Conservation (phyloP, 2,797 vertebrate genomes). For the Acanthiza pusilla region DNA sequence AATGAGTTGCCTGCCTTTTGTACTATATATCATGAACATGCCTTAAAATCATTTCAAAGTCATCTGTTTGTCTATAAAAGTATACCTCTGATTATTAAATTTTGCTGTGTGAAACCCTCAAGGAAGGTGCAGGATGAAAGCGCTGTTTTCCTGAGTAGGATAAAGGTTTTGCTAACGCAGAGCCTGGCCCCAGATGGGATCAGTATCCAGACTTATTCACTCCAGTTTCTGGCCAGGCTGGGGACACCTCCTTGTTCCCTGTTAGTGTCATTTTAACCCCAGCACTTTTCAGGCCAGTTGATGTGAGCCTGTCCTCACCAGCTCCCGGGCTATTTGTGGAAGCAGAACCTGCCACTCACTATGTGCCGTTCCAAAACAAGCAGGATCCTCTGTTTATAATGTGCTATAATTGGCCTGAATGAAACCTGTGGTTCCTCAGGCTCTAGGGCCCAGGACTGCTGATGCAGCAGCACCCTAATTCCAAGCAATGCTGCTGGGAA, state of each 20-base stretch:
- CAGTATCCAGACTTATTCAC: fast-evolving
- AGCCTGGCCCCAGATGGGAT: neutral
- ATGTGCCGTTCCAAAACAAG: neutral
- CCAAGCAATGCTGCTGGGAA: neutral
- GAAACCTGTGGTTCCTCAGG: neutral
- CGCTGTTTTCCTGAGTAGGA: neutral
- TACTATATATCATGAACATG: neutral
- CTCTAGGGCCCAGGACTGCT: neutral
- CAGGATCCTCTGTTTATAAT: slow-evolving; percentile 39
- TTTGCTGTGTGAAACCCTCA: neutral
- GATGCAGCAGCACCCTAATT: neutral
- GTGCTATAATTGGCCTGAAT: neutral
- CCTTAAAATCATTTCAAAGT: neutral
- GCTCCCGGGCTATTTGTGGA: neutral
- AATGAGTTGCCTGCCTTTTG: neutral
- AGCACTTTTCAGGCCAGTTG: neutral
- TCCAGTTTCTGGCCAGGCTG: neutral
- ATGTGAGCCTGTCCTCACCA: neutral
- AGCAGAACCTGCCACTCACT: neutral
- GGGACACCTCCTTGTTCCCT: neutral
- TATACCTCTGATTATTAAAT: neutral
- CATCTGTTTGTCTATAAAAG: neutral
- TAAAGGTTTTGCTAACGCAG: neutral
- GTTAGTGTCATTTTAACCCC: neutral
- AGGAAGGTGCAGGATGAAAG: neutral